Percentiles rank a stretch among this genome's conserved stretches.
phyloP scores from a whole-genome alignment of 2,888 invertebrate species.

The Dicyrtoma fusca region DNA sequence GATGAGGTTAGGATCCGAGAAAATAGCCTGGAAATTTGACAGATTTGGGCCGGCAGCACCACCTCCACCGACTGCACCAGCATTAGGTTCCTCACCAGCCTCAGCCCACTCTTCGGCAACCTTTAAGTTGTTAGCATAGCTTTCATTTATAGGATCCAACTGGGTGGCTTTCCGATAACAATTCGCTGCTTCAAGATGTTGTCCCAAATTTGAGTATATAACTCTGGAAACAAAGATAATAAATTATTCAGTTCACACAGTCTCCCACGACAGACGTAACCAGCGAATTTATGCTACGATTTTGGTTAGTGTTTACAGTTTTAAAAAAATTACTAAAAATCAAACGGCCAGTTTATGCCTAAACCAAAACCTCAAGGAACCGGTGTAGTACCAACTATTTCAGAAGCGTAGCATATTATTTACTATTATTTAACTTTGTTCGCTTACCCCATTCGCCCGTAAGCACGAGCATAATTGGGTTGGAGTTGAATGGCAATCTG shows the following conservation, averaged over 20 bases:
- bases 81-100: conserved; percentile 44
- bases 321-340: conserved; percentile 6
- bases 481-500: conserved; percentile 85
- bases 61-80: conserved; percentile 58
- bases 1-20: conserved; percentile 80
- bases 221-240: conserved; percentile 61
- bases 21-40: conserved; percentile 62
- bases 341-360: too few relatives aligned
- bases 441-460: conserved; percentile 79
- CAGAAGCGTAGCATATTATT: too few relatives aligned
- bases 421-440: too few relatives aligned
- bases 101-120: conserved; percentile 73
- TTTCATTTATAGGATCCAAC: conserved; percentile 89
- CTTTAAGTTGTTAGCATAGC: conserved; percentile 82
- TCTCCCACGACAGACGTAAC: too few relatives aligned
- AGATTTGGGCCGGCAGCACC: conserved; percentile 40
- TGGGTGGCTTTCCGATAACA: conserved; percentile 86
- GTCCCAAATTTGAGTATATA: conserved; percentile 81
- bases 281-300: too few relatives aligned
- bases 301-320: background rate
- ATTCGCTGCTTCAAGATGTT: conserved; percentile 79
- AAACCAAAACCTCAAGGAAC: too few relatives aligned
- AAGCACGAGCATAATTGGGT: conserved; percentile 91
- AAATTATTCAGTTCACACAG: background rate
- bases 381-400: too few relatives aligned